Base-by-base conservation (phyloP, 2,797 vertebrate species). In the Enteromius paludinosus region DNA sequence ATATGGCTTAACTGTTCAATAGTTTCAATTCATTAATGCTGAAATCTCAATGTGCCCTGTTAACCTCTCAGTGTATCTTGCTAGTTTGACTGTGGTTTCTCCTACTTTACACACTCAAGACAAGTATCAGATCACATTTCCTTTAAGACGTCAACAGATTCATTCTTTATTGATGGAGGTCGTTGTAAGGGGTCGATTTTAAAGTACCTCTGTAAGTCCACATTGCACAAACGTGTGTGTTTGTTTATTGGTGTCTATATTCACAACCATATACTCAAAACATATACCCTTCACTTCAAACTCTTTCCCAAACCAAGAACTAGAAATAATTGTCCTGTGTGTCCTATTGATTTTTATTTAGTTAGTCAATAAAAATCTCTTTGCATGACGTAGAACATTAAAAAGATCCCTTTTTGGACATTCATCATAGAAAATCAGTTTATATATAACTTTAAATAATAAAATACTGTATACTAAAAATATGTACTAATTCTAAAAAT, bases 141-240 rank as follows among this genome's bases (percentile, higher is more conserved):
- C 62, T 68, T 68, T 25, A 76, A 76, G 72, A 82, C 72, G 80
- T 82, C 35, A 82, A 47, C 47, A 59, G 72, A 76, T 59, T 82
- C 38, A 82, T 82, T 75, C 49, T 76, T 82, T 82, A 82, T 82
- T 68, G 12, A 76, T 76, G 8, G 14, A 33, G 72, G 64, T 59
- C 72, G 69, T 20, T 3, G 61, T 68, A 33, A 33, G 49, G 41
- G 25, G 14, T 20, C 10, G 4, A 35, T 56, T 72, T 78, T 30
- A 66, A 76, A 59, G 61, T 71, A 20, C 52, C 38, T 80, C 65
- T 71, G 64, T 25, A 70, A 30, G 38, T 79, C 65, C 23, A 56
- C 47, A 79, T 41, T 41, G 33, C 64, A 41, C 17, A 33, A 33
- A 71, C 18, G 47, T 52, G 65, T 9, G 18, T 4, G 10, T 74